Conservation (phyloP, 2,888 invertebrate genomes). For the Nebria brevicollis region DNA sequence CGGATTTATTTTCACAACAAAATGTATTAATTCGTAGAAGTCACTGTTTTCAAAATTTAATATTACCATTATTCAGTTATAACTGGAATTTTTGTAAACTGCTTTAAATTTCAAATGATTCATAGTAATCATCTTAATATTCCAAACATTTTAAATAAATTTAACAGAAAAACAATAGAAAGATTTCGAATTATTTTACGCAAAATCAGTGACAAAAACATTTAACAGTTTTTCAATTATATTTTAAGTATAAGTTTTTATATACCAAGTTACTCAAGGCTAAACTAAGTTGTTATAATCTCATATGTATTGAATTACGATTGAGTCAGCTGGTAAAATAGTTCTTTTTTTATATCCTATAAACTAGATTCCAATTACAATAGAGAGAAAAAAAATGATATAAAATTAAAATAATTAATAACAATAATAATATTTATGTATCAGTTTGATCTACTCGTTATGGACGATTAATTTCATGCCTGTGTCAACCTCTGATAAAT, state of each 20-base stretch:
- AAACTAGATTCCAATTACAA: constrained; percentile 9
- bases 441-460: constrained; percentile 4
- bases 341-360: neutral
- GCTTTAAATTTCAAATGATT: neutral
- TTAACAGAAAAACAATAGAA: neutral
- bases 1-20: neutral
- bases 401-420: constrained; percentile 14
- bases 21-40: constrained; percentile 4
- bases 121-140: neutral
- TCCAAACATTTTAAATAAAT: neutral
- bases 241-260: neutral
- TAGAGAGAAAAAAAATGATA: neutral
- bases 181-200: too few species aligned
- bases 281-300: constrained; percentile 6
- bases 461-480: constrained; percentile 12
- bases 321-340: constrained; percentile 10
- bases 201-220: too few species aligned
- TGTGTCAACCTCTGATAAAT: constrained; percentile 19
- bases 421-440: neutral
- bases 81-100: constrained; percentile 6
- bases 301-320: constrained; percentile 5
- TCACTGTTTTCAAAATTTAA: neutral
- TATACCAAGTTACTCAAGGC: neutral
- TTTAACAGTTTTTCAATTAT: too few species aligned
- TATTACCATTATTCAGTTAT: constrained; percentile 5